Evolutionary conservation across 2,113 vertebrate species (phyloP).

Genomic region (Sarotherodon lohbergeri): DNA sequence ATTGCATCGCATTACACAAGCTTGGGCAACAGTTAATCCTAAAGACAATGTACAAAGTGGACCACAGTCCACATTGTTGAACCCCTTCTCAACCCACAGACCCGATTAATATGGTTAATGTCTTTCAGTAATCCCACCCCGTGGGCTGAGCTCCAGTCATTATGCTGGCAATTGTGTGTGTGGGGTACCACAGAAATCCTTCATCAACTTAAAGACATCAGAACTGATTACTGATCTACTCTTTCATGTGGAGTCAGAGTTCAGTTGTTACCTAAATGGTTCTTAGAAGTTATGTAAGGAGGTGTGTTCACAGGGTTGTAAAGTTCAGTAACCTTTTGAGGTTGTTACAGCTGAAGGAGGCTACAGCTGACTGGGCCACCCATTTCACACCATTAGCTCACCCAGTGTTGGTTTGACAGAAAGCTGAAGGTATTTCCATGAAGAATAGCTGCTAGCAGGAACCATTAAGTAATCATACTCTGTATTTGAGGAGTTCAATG

Average conservation of each 20-base stretch:
- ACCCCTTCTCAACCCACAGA: constrained; percentile 22
- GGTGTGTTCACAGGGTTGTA: neutral
- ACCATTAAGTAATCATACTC: neutral
- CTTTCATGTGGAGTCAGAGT: constrained; percentile 59
- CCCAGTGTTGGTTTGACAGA: neutral
- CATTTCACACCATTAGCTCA: constrained; percentile 12
- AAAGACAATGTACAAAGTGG: constrained; percentile 57
- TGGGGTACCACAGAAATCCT: constrained; percentile 32
- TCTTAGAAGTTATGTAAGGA: constrained; percentile 57
- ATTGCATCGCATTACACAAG: constrained; percentile 56
- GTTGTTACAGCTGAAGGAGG: constrained; percentile 14
- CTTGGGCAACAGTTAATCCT: constrained; percentile 60
- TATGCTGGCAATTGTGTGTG: constrained; percentile 45
- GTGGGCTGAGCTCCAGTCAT: constrained; percentile 15
- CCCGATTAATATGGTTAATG: constrained; percentile 22
- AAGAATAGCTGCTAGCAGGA: neutral
- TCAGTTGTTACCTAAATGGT: constrained; percentile 51
- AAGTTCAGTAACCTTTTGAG: constrained; percentile 22
- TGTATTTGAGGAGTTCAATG: neutral
- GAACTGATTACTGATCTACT: constrained; percentile 36
- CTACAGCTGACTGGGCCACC: neutral
- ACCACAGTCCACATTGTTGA: constrained; percentile 25
- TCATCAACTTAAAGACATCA: constrained; percentile 48
- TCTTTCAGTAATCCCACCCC: constrained; percentile 32
- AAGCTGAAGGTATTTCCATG: neutral